These are phyloP conservation scores for Penaeus japonicus DNA, from an alignment of 1,140 invertebrate genomes.

Conservation along the genomic window DNA sequence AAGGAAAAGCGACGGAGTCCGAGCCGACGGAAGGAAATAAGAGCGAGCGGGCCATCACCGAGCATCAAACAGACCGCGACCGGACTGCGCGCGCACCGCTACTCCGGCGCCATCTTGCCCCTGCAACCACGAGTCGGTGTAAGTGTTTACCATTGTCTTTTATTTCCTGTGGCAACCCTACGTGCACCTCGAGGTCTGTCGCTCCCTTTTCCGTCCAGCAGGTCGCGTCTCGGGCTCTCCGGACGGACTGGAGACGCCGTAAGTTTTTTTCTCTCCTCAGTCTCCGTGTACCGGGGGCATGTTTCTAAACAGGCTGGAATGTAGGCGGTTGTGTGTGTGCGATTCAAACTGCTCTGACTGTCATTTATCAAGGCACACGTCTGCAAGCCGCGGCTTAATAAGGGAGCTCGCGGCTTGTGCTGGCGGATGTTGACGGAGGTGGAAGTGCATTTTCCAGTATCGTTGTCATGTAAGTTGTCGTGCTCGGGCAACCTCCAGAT, in stretches of 20 bases:
- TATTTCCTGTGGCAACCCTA: constrained; percentile 49
- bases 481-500: no score
- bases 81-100: constrained; percentile 40
- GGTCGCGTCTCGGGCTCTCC: not conserved
- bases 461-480: no score
- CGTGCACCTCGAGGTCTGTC: not conserved
- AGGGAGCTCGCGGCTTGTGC: not conserved
- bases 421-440: no score
- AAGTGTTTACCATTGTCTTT: constrained; percentile 53
- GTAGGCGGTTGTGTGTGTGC: constrained; percentile 37
- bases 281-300: not conserved
- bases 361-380: constrained; percentile 38
- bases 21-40: no score
- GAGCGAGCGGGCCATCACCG: not conserved
- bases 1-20: not conserved
- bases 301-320: not conserved
- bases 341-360: constrained; percentile 35
- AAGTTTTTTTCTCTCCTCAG: not conserved
- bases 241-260: not conserved
- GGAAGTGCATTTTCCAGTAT: no score
- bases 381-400: constrained; percentile 20
- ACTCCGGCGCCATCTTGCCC: constrained; percentile 43
- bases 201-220: not conserved
- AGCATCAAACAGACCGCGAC: constrained; percentile 41
- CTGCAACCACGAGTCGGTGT: constrained; percentile 42